A percentile compares a stretch with the other conserved stretches of the same genome.
Conservation (phyloP, 92 coral and sea anemone species). For the Epizoanthus rinbou region DNA sequence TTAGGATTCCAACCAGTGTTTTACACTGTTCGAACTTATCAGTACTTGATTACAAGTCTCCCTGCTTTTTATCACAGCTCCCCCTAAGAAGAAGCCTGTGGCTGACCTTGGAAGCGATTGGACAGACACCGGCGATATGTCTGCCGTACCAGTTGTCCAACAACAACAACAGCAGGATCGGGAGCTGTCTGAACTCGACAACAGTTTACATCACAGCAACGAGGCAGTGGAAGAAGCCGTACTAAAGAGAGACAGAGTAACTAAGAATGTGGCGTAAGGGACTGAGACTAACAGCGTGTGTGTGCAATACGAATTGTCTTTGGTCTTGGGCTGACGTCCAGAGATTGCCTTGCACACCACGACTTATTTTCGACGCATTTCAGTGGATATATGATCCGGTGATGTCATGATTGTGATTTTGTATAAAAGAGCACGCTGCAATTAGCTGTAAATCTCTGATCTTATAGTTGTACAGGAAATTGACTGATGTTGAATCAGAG, state of each 20-base stretch:
- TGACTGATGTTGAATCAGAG: conserved; percentile 21
- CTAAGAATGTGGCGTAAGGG: conserved; percentile 20
- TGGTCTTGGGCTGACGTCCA: not conserved
- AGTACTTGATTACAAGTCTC: too few relatives aligned
- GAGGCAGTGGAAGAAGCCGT: conserved; percentile 92
- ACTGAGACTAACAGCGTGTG: not conserved
- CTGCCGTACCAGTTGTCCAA: conserved; percentile 38
- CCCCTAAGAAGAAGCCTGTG: conserved; percentile 48
- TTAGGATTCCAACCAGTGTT: too few relatives aligned
- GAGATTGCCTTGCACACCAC: not conserved
- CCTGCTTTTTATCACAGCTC: conserved; percentile 26
- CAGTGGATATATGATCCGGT: not conserved
- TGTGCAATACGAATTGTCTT: not conserved
- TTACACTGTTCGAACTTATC: too few relatives aligned
- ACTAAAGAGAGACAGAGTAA: conserved; percentile 73
- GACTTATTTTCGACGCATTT: conserved; percentile 1
- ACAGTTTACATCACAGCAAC: conserved; percentile 42
- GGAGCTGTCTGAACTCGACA: conserved; percentile 43
- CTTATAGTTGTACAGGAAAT: conserved; percentile 22
- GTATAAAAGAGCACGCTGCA: conserved; percentile 11
- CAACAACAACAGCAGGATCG: conserved; percentile 49
- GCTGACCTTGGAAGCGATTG: conserved; percentile 53
- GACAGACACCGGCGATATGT: conserved; percentile 42
- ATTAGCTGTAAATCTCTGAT: conserved; percentile 44
- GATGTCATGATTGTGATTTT: conserved; percentile 12